Base-by-base conservation (phyloP, 2,113 vertebrate species). In the Antechinus stuartii region DNA sequence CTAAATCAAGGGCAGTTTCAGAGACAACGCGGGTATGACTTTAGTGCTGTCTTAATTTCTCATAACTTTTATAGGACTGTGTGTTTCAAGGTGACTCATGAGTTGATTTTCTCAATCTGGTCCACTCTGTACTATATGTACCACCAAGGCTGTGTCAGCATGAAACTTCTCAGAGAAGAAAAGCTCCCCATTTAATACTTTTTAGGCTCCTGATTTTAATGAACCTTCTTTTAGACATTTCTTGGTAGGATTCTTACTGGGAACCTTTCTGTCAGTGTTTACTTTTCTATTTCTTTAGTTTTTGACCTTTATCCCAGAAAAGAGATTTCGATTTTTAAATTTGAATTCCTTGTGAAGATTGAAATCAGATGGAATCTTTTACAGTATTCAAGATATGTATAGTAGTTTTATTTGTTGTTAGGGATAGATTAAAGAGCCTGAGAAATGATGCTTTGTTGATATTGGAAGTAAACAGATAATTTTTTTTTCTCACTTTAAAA, bases 361-460 rank as follows among this genome's bases (percentile, higher is more conserved):
- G 94, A 92, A 1, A 24, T 96, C 54, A 95, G 49, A 94, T 93
- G 96, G 92, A 96, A 94, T 89, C 91, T 54, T 90, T 95, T 53
- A 56, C 91, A 42, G 92, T 89, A 95, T 92, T 93, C 52, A 89
- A 94, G 89, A 53, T 95, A 46, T 96, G 68, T 95, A 46, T 96
- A 56, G 90, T 93, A 96, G 68, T 68, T 92, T 7, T 94, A 23
- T 23, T 91, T 91, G 22, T 92, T 95, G 84, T 0, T 94, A n/a
- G 54, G 56, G 52, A n/a, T 54, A 93, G 89, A 93, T n/a, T 26
- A 61, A 26, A 96, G 91, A 95, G 89, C 93, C 95, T 97, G 91
- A 94, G 95, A 98, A 97, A 91, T 96, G 94, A 93, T 90, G 76
- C 57, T 95, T 93, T 93, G 8, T 95, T 95, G 91, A 57, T 56